A percentile compares a stretch with the other conserved stretches of the same genome.
Conservation (phyloP, 2,113 vertebrate genomes). For the Colaptes auratus region DNA sequence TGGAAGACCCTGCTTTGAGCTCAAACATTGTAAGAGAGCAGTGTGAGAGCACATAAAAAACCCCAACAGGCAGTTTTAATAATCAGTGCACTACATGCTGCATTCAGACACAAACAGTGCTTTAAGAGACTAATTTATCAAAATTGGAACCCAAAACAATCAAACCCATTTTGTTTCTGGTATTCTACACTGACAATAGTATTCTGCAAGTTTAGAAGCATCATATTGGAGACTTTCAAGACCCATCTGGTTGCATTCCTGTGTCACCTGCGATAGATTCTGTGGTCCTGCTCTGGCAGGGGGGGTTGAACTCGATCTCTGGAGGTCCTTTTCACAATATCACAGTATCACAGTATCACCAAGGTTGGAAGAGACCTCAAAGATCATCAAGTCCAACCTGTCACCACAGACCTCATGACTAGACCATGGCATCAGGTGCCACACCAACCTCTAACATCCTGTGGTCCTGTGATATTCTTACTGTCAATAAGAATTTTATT, state of each 20-base stretch:
- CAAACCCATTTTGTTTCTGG: not conserved
- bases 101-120: rapidly evolving
- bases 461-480: not conserved
- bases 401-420: too few relatives aligned
- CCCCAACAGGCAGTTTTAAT: not conserved
- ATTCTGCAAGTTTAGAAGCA: not conserved
- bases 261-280: too few relatives aligned
- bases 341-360: too few relatives aligned
- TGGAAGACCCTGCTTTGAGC: not conserved
- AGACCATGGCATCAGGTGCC: too few relatives aligned
- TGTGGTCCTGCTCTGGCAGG: too few relatives aligned
- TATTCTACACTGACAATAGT: not conserved
- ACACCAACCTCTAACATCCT: too few relatives aligned
- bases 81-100: rapidly evolving
- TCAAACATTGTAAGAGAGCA: not conserved
- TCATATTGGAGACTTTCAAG: not conserved
- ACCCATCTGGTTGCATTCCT: too few relatives aligned
- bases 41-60: not conserved
- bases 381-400: too few relatives aligned
- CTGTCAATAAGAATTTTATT: not conserved
- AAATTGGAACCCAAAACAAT: not conserved
- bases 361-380: too few relatives aligned
- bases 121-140: not conserved
- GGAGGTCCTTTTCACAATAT: too few relatives aligned
- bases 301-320: too few relatives aligned